phyloP scores from a whole-genome alignment of 1,140 invertebrate genomes.

The Anastrepha ludens region DNA sequence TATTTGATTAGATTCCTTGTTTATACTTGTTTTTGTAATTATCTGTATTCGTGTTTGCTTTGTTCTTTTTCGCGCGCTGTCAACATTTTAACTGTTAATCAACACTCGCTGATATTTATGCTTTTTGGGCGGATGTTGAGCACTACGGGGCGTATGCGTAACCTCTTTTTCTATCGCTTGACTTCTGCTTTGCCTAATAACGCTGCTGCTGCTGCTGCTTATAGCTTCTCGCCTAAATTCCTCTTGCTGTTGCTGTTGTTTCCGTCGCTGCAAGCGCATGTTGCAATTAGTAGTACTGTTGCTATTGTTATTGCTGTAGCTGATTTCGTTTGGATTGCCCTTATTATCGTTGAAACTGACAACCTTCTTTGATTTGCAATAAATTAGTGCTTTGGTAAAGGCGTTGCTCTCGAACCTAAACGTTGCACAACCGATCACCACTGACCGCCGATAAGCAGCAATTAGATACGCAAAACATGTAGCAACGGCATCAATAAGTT shows the following conservation, averaged over 20 bases:
- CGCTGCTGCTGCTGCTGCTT: not conserved
- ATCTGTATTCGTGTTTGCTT: not conserved
- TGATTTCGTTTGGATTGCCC: not conserved
- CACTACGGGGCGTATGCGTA: not conserved
- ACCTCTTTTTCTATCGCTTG: not conserved
- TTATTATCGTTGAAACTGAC: not conserved
- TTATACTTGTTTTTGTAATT: conserved; percentile 3
- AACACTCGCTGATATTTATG: conserved; percentile 31
- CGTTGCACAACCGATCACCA: not conserved
- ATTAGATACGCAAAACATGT: conserved; percentile 32
- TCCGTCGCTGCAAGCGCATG: not conserved
- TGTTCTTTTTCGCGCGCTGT: not conserved
- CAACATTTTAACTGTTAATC: conserved; percentile 42
- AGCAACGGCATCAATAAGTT: not conserved
- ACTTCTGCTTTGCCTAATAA: not conserved
- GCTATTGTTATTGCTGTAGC: not conserved
- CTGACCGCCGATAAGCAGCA: not conserved
- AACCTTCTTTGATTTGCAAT: not conserved
- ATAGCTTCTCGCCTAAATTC: not conserved
- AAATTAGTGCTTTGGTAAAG: not conserved
- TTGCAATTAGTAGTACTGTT: not conserved
- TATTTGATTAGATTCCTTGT: not conserved
- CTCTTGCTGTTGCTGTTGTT: not conserved
- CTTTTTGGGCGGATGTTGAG: conserved; percentile 22
- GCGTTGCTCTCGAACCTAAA: not conserved